These are phyloP conservation scores for Heliconius hermathena DNA, from an alignment of 1,140 invertebrate genomes.

Conservation along the genomic window DNA sequence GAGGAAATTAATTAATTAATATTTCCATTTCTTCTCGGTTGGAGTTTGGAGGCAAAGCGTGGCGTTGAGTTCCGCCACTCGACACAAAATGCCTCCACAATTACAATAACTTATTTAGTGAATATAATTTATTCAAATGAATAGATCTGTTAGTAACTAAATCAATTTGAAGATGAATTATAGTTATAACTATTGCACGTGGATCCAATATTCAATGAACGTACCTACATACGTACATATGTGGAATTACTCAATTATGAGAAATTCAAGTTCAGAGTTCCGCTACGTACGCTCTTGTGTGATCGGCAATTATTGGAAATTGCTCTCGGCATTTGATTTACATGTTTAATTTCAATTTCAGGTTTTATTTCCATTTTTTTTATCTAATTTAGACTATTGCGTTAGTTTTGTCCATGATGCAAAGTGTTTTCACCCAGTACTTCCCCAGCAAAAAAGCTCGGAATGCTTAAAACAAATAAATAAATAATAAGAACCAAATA, in stretches of 20 bases:
- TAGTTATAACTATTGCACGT: background rate
- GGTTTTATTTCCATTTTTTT: background rate
- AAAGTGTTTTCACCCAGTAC: background rate
- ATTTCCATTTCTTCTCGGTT: too few relatives aligned
- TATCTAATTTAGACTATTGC: background rate
- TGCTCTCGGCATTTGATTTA: background rate
- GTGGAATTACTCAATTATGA: conserved; percentile 8
- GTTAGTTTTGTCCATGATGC: background rate
- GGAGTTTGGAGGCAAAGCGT: too few relatives aligned
- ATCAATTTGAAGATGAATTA: background rate
- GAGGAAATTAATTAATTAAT: too few relatives aligned
- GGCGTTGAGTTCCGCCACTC: too few relatives aligned
- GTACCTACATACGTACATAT: background rate
- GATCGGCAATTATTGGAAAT: conserved; percentile 6
- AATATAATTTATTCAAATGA: background rate
- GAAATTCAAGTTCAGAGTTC: conserved; percentile 3
- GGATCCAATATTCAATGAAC: background rate
- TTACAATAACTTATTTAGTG: too few relatives aligned
- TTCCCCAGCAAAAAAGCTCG: background rate
- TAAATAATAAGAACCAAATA: too few relatives aligned
- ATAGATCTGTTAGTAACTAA: background rate
- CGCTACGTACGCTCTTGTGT: background rate
- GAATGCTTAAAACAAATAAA: too few relatives aligned
- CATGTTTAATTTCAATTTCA: background rate
- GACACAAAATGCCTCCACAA: too few relatives aligned